Evolutionary conservation across 2,888 invertebrate species (phyloP), one percentile per base, ranked within the genome.

Genomic region (Agrotis puta): DNA sequence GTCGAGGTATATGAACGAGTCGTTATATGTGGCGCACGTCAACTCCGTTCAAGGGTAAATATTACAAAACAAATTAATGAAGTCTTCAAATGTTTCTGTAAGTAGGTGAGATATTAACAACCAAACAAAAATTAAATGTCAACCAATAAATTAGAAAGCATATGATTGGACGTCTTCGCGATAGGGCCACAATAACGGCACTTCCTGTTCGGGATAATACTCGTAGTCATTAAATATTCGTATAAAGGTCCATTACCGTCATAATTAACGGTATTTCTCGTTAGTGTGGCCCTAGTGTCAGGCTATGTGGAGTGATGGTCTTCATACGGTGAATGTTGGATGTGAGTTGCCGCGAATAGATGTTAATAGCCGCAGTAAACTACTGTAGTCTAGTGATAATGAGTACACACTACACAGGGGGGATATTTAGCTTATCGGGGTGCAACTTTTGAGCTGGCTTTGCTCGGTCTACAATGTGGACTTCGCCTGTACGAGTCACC

Each of bases 21-120:
- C 90, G 1, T 87, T 92, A 33, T 94, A 93, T 84, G 95, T 92
- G 77, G 93, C 95, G 0, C 96, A 96, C 66, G 86, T 94, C 2
- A 96, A 96, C 83, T 94, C 95, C 33, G 89, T 96, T 9, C 90
- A 92, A 86, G 95, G 96, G 96, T 96, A 85, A 92, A 43, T 6
- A 57, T 33, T 20, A 43, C 14, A 45, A 9, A 13, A 22, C 20
- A 4, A 0, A 58, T 39, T 47, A 24, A 11, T 24, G 13, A 24
- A 11, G 3, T 43, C 9, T 24, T 18, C 43, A 2, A 22, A 68
- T 39, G 27, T 1, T 14, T 11, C 11, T 53, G 1, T 22, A 22
- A 50, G 48, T 47, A 47, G 18, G 27, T n/a, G n/a, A n/a, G n/a
- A n/a, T n/a, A n/a, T n/a, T n/a, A n/a, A n/a, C n/a, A n/a, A n/a